Conservation (phyloP, 2,113 vertebrate genomes). For the Chaetodon auriga region DNA sequence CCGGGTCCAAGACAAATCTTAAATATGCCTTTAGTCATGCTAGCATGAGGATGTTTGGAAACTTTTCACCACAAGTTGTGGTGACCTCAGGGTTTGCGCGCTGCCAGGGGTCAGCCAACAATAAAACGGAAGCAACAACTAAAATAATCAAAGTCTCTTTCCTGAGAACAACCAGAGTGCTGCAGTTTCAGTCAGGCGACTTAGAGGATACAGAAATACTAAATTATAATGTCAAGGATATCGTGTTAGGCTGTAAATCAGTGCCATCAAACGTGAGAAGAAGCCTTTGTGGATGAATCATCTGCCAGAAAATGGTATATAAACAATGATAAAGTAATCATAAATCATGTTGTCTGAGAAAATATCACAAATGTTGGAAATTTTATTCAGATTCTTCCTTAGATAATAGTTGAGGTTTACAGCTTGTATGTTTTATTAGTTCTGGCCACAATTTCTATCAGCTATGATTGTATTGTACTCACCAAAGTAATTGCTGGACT, state of each 20-base stretch:
- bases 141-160: constrained; percentile 84
- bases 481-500: too few relatives aligned
- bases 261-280: not conserved
- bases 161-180: constrained; percentile 75
- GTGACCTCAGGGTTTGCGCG: constrained; percentile 68
- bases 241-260: not conserved
- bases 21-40: constrained; percentile 76
- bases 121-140: constrained; percentile 81
- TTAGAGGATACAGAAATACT: constrained; percentile 23
- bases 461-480: too few relatives aligned
- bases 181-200: constrained; percentile 48
- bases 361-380: not conserved
- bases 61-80: constrained; percentile 66
- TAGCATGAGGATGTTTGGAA: constrained; percentile 79
- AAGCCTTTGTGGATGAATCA: not conserved
- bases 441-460: too few relatives aligned
- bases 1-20: constrained; percentile 69
- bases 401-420: not conserved
- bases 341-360: not conserved
- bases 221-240: constrained; percentile 19
- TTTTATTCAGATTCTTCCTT: not conserved
- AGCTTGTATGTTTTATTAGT: not conserved
- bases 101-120: constrained; percentile 77
- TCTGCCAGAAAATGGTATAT: not conserved
- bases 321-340: too few relatives aligned